Evolutionary conservation across 92 coral and sea anemone species (phyloP), one percentile per base, ranked within the genome.

Genomic region (Nematostella vectensis): DNA sequence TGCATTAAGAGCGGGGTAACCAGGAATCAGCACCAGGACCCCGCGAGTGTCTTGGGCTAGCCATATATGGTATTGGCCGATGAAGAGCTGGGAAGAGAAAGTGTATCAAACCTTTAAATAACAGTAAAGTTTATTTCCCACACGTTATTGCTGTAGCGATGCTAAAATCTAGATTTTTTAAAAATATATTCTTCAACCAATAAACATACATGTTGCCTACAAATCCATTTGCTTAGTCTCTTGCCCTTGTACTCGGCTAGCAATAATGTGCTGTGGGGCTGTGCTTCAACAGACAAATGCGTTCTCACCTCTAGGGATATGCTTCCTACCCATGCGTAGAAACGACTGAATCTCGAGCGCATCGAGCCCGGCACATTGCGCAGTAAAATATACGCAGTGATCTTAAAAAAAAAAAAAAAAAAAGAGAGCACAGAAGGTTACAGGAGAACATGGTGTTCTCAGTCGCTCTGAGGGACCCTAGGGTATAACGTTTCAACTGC

Each of bases 51-150:
- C 98, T 44, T 77, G 78, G 31, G 98, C 98, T 22, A 91, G 77
- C 93, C 88, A 91, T 42, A 91, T 91, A 60, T 91, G 98, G 80
- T 82, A 91, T 58, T 91, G 98, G 11, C 91, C 95, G 51, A 91
- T 63, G 59, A 91, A 91, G n/a, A 91, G 63, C 98, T 91, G 68
- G 15, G 52, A 79, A 25, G 40, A 33, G 40, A 33, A 33, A 33
- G 6, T n/a, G n/a, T 10, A 10, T 37, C 44, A 37, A 33, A 47
- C 8, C 43, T 8, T 17, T 22, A 27, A 8, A 12, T 10, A 25
- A 17, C 13, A 6, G 29, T 19, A 24, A 48, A 25, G 33, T 48
- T 19, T 48, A 19, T 8, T 12, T 48, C 12, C 54, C 10, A n/a
- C n/a, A n/a, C n/a, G n/a, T n/a, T n/a, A n/a, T n/a, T n/a, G n/a